phyloP scores from a whole-genome alignment of 2,797 vertebrate species.

The Fundulus diaphanus region DNA sequence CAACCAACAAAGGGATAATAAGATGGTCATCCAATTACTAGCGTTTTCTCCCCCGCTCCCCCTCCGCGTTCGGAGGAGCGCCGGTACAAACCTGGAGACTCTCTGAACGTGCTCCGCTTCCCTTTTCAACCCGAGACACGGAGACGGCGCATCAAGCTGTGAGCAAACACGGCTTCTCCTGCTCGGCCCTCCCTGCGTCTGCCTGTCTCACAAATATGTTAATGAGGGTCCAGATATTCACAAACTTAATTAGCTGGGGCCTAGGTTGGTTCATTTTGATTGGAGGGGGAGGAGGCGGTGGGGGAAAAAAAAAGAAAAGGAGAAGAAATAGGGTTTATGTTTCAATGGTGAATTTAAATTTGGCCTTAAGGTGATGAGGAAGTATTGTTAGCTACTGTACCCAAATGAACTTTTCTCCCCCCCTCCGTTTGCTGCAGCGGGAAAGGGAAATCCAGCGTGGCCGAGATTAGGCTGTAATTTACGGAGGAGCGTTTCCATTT shows the following conservation, averaged over 20 bases:
- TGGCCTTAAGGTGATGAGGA: slow-evolving; percentile 79
- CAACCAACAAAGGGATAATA: slow-evolving; percentile 84
- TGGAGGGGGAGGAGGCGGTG: slow-evolving; percentile 55
- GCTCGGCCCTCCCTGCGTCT: slow-evolving; percentile 65
- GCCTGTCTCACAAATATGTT: slow-evolving; percentile 83
- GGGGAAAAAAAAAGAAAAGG: slow-evolving; percentile 19
- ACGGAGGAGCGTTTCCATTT: slow-evolving; percentile 65
- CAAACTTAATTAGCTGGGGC: slow-evolving; percentile 80
- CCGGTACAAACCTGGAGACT: slow-evolving; percentile 63
- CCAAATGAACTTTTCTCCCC: slow-evolving; percentile 72
- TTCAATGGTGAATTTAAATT: slow-evolving; percentile 75
- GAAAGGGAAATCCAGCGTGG: slow-evolving; percentile 52
- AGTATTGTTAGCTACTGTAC: slow-evolving; percentile 78
- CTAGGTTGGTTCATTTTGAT: slow-evolving; percentile 77
- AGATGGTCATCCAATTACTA: slow-evolving; percentile 83
- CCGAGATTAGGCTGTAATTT: slow-evolving; percentile 74
- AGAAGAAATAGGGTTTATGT: slow-evolving; percentile 54
- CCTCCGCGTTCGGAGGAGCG: slow-evolving; percentile 56
- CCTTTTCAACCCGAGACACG: slow-evolving; percentile 50
- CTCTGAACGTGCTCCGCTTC: slow-evolving; percentile 29
- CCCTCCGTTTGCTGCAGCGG: slow-evolving; percentile 41
- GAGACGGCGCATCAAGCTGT: slow-evolving; percentile 69
- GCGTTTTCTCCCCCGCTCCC: slow-evolving; percentile 41
- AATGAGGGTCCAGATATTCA: slow-evolving; percentile 82
- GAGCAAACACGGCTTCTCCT: slow-evolving; percentile 63